Conservation (phyloP, 2,888 invertebrate genomes). For the Physocephala rufipes region DNA sequence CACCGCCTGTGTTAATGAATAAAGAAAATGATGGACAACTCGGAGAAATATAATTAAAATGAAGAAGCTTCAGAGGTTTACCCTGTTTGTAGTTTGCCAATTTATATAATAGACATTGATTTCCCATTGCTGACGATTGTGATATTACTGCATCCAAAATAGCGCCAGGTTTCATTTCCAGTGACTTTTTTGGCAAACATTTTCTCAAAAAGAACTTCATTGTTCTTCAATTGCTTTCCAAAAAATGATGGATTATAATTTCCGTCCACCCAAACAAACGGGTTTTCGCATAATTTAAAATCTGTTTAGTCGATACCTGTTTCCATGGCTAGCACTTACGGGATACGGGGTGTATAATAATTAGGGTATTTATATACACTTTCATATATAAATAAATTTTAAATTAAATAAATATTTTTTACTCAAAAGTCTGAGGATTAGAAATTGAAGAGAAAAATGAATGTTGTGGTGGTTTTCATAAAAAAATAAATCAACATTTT, state of each 20-base stretch:
- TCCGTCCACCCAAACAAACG: not conserved
- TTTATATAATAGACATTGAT: constrained; percentile 86
- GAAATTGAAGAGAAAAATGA: too few relatives aligned
- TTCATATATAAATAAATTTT: too few relatives aligned
- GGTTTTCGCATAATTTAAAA: not conserved
- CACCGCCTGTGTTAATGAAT: constrained; percentile 73
- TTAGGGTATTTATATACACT: too few relatives aligned
- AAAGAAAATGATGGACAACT: not conserved
- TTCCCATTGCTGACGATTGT: constrained; percentile 81
- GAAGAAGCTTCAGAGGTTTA: constrained; percentile 49
- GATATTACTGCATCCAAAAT: constrained; percentile 91
- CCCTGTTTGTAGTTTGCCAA: constrained; percentile 91
- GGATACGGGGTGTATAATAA: too few relatives aligned
- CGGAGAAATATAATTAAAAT: too few relatives aligned
- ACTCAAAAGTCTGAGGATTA: too few relatives aligned
- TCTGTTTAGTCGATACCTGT: constrained; percentile 14
- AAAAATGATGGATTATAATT: too few relatives aligned
- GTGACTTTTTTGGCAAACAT: constrained; percentile 64
- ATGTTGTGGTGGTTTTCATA: not conserved
- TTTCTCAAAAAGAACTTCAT: constrained; percentile 62
- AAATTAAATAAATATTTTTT: too few relatives aligned
- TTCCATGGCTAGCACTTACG: too few relatives aligned
- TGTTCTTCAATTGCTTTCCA: not conserved
- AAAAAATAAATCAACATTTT: not conserved
- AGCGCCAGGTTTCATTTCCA: constrained; percentile 71